Percentiles rank a stretch among this genome's conserved stretches.
phyloP scores from a whole-genome alignment of 2,888 invertebrate genomes.

The Sinohyriopsis cumingii region DNA sequence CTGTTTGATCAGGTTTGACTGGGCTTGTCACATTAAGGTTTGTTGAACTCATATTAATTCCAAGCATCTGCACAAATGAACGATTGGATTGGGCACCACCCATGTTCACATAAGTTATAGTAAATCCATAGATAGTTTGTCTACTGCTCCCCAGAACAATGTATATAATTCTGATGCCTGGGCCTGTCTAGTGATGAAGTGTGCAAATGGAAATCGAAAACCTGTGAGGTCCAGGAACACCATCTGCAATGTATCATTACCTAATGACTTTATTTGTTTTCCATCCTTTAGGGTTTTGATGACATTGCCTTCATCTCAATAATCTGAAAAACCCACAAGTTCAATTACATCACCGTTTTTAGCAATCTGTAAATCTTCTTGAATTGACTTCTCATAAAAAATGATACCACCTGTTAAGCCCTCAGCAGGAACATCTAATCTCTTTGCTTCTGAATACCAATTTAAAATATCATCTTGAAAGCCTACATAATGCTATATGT shows the following conservation, averaged over 20 bases:
- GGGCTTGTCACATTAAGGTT: constrained; percentile 1
- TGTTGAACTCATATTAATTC: neutral
- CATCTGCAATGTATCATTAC: constrained; percentile 25
- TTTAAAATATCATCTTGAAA: constrained; percentile 20
- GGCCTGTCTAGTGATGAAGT: constrained; percentile 17
- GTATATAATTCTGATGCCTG: constrained; percentile 21
- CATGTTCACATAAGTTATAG: constrained; percentile 12
- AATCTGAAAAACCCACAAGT: constrained; percentile 21
- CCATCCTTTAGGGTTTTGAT: constrained; percentile 2
- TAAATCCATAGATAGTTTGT: too few relatives aligned
- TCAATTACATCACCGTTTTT: constrained; percentile 25
- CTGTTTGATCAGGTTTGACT: neutral
- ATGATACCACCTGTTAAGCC: constrained; percentile 24
- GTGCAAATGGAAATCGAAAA: constrained; percentile 29
- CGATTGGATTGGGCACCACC: constrained; percentile 29
- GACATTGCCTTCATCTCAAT: constrained; percentile 14
- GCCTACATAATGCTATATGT: constrained; percentile 21
- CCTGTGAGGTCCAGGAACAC: constrained; percentile 26
- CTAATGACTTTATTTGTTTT: constrained; percentile 11
- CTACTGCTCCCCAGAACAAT: constrained; percentile 22
- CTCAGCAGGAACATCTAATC: constrained; percentile 9
- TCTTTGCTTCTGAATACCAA: constrained; percentile 25
- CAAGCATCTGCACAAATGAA: constrained; percentile 21
- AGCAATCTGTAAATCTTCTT: constrained; percentile 23
- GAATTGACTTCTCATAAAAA: constrained; percentile 31